A percentile compares a stretch with the other conserved stretches of the same genome.
Conservation (phyloP, 2,888 invertebrate genomes). For the Metopia argyrocephala region DNA sequence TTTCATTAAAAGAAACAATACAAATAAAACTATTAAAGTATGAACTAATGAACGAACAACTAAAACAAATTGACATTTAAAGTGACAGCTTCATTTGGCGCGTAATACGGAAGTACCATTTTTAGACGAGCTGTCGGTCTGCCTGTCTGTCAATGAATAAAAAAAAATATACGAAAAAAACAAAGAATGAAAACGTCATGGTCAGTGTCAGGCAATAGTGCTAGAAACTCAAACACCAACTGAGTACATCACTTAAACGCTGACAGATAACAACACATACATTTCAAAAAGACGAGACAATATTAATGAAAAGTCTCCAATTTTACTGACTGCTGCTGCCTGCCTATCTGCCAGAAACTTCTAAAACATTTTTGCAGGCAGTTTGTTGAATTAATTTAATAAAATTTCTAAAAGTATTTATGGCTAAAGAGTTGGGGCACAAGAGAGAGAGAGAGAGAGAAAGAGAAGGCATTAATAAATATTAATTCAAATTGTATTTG, state of each 20-base stretch:
- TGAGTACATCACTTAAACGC: slow-evolving; percentile 31
- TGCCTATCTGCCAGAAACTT: not conserved
- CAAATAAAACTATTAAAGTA: slow-evolving; percentile 7
- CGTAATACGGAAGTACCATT: slow-evolving; percentile 67
- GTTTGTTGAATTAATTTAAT: too few relatives aligned
- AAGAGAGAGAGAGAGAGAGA: not conserved
- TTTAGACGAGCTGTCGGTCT: slow-evolving; percentile 44
- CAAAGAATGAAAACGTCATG: slow-evolving; percentile 35
- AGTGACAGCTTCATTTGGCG: slow-evolving; percentile 72
- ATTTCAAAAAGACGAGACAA: not conserved
- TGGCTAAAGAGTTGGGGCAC: too few relatives aligned
- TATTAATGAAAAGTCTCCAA: too few relatives aligned
- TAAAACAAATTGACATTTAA: slow-evolving; percentile 71
- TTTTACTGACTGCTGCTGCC: too few relatives aligned
- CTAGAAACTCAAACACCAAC: too few relatives aligned
- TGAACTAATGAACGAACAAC: not conserved
- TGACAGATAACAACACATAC: not conserved
- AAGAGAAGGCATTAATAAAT: not conserved
- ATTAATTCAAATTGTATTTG: not conserved
- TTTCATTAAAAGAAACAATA: not conserved
- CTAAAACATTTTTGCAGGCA: not conserved
- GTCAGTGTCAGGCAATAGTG: slow-evolving; percentile 44
- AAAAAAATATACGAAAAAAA: too few relatives aligned
- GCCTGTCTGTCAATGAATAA: slow-evolving; percentile 9
- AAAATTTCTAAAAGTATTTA: too few relatives aligned